phyloP scores from a whole-genome alignment of 2,797 vertebrate species.

The Lagothrix lagotricha region DNA sequence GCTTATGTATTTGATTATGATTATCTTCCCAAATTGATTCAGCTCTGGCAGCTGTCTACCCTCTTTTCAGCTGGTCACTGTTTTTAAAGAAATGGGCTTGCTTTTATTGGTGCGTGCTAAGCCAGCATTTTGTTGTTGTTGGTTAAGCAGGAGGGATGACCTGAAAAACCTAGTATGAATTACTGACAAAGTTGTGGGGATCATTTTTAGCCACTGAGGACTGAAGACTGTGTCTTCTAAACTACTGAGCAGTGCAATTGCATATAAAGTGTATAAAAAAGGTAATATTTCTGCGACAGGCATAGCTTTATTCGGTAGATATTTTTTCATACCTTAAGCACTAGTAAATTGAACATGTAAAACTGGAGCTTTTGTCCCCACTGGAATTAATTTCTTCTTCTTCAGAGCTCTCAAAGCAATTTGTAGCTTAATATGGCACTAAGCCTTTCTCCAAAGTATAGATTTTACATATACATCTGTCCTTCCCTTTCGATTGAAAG shows the following conservation, averaged over 20 bases:
- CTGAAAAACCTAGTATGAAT: neutral
- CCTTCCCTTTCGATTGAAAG: neutral
- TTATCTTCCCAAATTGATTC: neutral
- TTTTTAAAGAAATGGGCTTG: neutral
- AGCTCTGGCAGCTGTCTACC: neutral
- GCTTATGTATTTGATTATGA: neutral
- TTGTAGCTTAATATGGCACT: conserved; percentile 21
- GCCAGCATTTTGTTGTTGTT: neutral
- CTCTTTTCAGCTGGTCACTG: neutral
- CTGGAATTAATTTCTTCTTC: conserved; percentile 54
- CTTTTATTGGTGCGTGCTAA: neutral
- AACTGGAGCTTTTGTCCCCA: conserved; percentile 41
- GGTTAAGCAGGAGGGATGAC: neutral
- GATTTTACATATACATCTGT: neutral
- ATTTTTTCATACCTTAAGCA: conserved; percentile 17
- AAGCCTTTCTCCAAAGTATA: neutral
- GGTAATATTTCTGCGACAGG: neutral
- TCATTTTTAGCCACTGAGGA: neutral
- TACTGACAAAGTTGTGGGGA: neutral
- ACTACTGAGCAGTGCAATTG: neutral
- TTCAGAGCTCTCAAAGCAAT: conserved; percentile 32
- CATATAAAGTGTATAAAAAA: neutral
- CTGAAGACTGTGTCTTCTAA: neutral
- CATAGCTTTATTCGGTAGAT: neutral
- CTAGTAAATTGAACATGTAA: neutral